Evolutionary conservation across 2,113 vertebrate species (phyloP).

Genomic region (Panthera tigris): DNA sequence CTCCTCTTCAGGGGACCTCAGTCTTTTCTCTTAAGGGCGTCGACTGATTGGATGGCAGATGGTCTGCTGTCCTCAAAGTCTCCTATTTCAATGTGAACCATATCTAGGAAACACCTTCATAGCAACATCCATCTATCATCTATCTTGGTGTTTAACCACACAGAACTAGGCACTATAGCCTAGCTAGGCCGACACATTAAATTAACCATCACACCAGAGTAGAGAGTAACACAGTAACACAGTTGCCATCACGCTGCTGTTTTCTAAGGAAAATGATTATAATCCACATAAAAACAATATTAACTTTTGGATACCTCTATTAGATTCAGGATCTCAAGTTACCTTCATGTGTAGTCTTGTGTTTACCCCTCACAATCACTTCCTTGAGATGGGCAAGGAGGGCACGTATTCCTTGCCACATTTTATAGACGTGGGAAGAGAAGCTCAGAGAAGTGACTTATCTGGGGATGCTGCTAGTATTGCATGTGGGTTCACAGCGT

Average conservation of each 20-base stretch:
- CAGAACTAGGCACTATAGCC: neutral
- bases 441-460: neutral
- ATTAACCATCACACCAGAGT: neutral
- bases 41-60: neutral
- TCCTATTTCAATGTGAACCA: neutral
- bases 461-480: neutral
- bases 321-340: neutral
- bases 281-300: neutral
- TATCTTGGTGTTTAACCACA: no score
- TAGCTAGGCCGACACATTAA: no score
- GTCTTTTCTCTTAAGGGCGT: neutral
- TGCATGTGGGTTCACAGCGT: neutral
- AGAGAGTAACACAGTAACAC: neutral
- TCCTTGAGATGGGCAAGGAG: neutral
- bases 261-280: neutral
- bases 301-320: neutral
- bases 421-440: neutral
- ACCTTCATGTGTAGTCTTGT: neutral
- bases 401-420: neutral
- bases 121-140: neutral
- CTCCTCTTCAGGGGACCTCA: neutral
- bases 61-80: neutral
- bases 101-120: neutral
- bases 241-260: no score
- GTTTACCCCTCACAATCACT: neutral